Evolutionary conservation across 2,113 vertebrate species (phyloP), one percentile per base, ranked within the genome.

Genomic region (Larimichthys crocea): DNA sequence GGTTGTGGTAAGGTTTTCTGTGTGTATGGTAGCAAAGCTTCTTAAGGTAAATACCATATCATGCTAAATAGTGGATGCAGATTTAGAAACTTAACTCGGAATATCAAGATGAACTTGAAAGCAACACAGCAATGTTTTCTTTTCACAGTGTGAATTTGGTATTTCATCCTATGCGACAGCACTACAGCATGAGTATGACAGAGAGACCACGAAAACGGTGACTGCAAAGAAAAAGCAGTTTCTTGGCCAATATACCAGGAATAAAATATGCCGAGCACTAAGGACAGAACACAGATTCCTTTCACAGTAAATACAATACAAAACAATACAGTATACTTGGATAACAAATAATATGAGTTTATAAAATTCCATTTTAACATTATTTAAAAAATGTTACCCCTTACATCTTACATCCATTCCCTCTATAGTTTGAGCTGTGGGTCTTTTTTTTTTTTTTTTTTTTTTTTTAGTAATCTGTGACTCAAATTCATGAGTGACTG

Each of bases 241-340:
- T 88, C 79, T 83, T 66, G 69, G 75, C 67, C 46, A 66, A 84
- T 76, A 82, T n/a, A 87, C 59, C 63, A 48, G 60, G 60, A 89
- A 79, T 68, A 68, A 84, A 87, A 89, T 84, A 78, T 35, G 42
- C 79, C 24, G 93, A 94, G 89, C 95, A 96, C 95, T 94, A 95
- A 95, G 93, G 95, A 89, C 63, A 85, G 52, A 90, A 89, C 78
- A 89, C 82, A 80, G 61, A 76, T 72, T 77, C 64, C 93, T 95
- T 97, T 97, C 96, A 97, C 96, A 97, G 96, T 89, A 95, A 96
- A 96, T 97, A 97, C 96, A 81, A 86, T 82, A 92, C 88, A 86
- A 92, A 90, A 96, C 96, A 96, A 94, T 89, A 94, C 93, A 94
- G 78, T 87, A 89, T 91, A 93, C 79, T 80, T 81, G 78, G 70